Percentiles rank a stretch among this genome's conserved stretches.
Evolutionary conservation across 1,140 invertebrate species (phyloP).

Genomic region (Hyposmocoma kahamanoa): DNA sequence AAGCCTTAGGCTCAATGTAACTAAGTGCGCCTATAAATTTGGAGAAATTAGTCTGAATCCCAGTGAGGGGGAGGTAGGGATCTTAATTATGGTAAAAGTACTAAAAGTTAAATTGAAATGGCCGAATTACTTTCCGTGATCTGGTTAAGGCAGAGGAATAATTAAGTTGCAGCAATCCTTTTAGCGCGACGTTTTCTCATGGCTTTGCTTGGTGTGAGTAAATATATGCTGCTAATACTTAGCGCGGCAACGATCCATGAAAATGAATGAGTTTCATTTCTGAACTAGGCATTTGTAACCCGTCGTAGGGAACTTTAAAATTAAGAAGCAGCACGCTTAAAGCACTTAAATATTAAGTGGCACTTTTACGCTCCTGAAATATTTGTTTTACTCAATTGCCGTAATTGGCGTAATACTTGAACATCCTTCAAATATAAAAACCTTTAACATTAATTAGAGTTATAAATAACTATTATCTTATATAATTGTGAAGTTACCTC

Average conservation of each 20-base stretch:
- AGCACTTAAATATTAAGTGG: too few relatives aligned
- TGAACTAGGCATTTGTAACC: too few relatives aligned
- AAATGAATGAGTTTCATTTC: too few relatives aligned
- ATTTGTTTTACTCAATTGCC: too few relatives aligned
- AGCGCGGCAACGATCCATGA: too few relatives aligned
- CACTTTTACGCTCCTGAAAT: too few relatives aligned
- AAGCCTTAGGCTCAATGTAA: neutral
- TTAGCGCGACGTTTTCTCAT: slow-evolving; percentile 16
- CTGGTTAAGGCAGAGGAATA: slow-evolving; percentile 23
- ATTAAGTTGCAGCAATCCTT: slow-evolving; percentile 38
- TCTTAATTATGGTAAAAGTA: slow-evolving; percentile 4
- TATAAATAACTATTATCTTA: neutral
- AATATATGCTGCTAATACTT: too few relatives aligned
- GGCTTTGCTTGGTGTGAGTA: neutral
- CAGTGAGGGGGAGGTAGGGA: neutral
- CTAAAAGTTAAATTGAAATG: neutral
- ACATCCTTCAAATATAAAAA: neutral
- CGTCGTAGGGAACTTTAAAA: too few relatives aligned
- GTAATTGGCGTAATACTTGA: too few relatives aligned
- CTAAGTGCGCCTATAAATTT: slow-evolving; percentile 3
- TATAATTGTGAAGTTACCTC: too few relatives aligned
- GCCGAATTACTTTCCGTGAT: slow-evolving; percentile 6
- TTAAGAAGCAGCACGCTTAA: too few relatives aligned
- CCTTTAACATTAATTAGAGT: neutral
- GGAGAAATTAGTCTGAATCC: neutral